phyloP scores from a whole-genome alignment of 2,113 vertebrate genomes.

The Neogobius melanostomus region DNA sequence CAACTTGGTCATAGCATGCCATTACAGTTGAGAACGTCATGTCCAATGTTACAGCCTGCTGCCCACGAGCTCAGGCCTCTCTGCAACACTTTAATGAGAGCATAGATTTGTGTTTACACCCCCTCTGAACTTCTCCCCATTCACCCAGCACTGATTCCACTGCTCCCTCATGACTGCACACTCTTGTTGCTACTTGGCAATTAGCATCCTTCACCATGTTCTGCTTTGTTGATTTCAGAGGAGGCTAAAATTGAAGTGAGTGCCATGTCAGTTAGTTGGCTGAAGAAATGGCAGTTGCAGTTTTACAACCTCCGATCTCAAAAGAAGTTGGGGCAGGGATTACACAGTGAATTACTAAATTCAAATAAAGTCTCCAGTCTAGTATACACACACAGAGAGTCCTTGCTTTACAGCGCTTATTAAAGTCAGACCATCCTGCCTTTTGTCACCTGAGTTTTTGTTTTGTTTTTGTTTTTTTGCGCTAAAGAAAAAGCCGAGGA shows the following conservation, averaged over 20 bases:
- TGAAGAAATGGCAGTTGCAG: slow-evolving; percentile 3
- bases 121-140: slow-evolving; percentile 8
- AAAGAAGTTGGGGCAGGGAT: background rate
- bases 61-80: slow-evolving; percentile 57
- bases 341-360: background rate
- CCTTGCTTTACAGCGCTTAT: background rate
- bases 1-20: slow-evolving; percentile 31
- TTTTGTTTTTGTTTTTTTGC: slow-evolving; percentile 40
- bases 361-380: background rate
- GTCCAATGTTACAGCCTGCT: slow-evolving; percentile 51
- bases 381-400: too few species aligned
- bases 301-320: background rate
- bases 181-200: slow-evolving; percentile 50
- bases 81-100: slow-evolving; percentile 69
- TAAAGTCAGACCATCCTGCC: background rate
- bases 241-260: slow-evolving; percentile 31
- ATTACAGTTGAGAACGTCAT: slow-evolving; percentile 51
- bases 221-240: slow-evolving; percentile 37
- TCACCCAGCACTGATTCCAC: slow-evolving; percentile 23
- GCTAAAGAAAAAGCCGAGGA: slow-evolving; percentile 56
- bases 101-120: slow-evolving; percentile 59
- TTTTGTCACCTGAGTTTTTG: background rate
- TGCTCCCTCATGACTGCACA: slow-evolving; percentile 35
- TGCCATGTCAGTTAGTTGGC: slow-evolving; percentile 32
- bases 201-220: slow-evolving; percentile 53